Percentiles rank a stretch among this genome's conserved stretches.
Evolutionary conservation across 2,888 invertebrate genomes (phyloP).

Genomic region (Eurois occulta): DNA sequence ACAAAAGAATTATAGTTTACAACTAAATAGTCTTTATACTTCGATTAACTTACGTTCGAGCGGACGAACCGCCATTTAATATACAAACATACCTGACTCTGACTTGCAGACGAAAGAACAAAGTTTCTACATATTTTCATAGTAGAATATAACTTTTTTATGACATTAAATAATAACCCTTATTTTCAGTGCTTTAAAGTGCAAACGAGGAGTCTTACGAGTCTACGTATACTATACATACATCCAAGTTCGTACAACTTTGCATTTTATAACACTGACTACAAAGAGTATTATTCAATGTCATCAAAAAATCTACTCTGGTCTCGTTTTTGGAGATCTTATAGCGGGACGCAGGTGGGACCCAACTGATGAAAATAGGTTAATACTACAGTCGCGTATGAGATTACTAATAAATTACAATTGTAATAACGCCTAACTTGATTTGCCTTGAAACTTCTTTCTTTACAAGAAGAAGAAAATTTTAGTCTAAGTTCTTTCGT

Average conservation of each 20-base stretch:
- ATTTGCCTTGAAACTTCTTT: neutral
- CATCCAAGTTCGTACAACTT: neutral
- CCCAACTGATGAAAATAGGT: neutral
- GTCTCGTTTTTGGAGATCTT: neutral
- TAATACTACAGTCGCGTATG: neutral
- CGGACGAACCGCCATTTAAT: constrained; percentile 13
- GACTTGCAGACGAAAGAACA: constrained; percentile 37
- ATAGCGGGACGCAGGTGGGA: neutral
- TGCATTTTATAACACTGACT: neutral
- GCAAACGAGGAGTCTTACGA: neutral
- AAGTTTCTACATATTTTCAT: neutral
- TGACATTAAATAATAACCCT: neutral
- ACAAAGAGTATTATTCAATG: neutral
- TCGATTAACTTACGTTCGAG: constrained; percentile 56
- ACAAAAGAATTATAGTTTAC: constrained; percentile 45
- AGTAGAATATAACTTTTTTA: neutral
- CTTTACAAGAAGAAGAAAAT: neutral
- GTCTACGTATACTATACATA: neutral
- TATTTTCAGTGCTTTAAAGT: neutral
- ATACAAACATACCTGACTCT: constrained; percentile 38
- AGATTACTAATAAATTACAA: neutral
- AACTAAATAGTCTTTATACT: constrained; percentile 68
- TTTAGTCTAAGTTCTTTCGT: constrained; percentile 18
- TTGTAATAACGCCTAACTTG: neutral
- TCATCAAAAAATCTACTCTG: neutral